A percentile compares a stretch with the other conserved stretches of the same genome.
Conservation (phyloP, 2,888 invertebrate species). For the Eristalis intricaria region DNA sequence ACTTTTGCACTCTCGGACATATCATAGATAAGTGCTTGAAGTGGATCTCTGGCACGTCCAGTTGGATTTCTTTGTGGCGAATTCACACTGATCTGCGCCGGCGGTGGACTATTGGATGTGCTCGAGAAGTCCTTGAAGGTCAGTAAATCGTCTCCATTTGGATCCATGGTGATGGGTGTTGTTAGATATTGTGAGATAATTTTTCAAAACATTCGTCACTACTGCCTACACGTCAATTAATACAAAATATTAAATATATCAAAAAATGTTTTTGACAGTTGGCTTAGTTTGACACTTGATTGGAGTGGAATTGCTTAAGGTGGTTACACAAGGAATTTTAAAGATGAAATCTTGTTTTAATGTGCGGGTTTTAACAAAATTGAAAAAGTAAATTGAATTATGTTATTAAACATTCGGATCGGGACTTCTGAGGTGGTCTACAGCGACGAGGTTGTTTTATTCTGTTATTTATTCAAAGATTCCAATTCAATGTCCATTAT, state of each 20-base stretch:
- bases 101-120: slow-evolving; percentile 82
- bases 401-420: too few species aligned
- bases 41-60: slow-evolving; percentile 75
- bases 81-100: slow-evolving; percentile 86
- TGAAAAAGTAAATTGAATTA: too few species aligned
- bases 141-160: slow-evolving; percentile 83
- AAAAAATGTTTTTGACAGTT: neutral
- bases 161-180: slow-evolving; percentile 34
- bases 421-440: too few species aligned
- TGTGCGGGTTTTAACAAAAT: too few species aligned
- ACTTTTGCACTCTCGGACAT: slow-evolving; percentile 78
- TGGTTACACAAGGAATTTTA: neutral
- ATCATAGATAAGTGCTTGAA: slow-evolving; percentile 80
- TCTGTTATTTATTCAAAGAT: too few species aligned
- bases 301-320: neutral
- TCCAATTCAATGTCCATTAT: too few species aligned
- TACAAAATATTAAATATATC: neutral
- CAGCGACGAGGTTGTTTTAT: too few species aligned
- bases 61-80: slow-evolving; percentile 82
- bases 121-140: slow-evolving; percentile 89
- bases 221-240: slow-evolving; percentile 34
- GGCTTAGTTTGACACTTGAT: neutral
- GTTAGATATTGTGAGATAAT: neutral
- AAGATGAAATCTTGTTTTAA: neutral
- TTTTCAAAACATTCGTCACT: slow-evolving; percentile 8